Evolutionary conservation across 2,113 vertebrate genomes (phyloP).

Genomic region (Amazona guildingii): DNA sequence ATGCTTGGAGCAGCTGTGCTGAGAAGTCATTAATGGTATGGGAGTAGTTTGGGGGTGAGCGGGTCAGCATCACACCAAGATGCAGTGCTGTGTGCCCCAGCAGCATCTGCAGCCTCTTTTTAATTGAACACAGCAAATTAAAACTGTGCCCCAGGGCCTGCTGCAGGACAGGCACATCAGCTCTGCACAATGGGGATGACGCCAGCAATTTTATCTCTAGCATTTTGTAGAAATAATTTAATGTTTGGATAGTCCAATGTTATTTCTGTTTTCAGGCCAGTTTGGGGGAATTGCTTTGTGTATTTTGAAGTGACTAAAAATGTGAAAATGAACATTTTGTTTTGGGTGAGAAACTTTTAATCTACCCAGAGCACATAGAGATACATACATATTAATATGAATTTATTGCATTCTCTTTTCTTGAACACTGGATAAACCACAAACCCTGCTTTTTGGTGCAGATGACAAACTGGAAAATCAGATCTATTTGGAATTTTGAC

Average conservation of each 20-base stretch:
- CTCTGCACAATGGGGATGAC: background rate
- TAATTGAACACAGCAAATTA: background rate
- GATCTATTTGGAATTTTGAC: background rate
- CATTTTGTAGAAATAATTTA: background rate
- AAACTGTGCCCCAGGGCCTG: background rate
- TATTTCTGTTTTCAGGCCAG: background rate
- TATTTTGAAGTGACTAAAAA: background rate
- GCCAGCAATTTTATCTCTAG: background rate
- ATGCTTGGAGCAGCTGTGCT: background rate
- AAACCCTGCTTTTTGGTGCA: background rate
- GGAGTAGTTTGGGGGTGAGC: background rate
- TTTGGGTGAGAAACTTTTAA: background rate
- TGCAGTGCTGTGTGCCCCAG: accelerated
- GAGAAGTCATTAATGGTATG: background rate
- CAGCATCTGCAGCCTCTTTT: background rate
- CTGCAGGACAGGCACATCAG: background rate
- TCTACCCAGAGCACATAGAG: background rate
- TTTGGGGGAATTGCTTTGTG: background rate
- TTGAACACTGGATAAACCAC: background rate
- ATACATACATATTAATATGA: background rate
- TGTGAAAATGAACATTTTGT: background rate
- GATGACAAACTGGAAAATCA: background rate
- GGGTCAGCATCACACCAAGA: background rate
- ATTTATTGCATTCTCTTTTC: background rate
- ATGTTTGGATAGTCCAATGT: background rate